These are phyloP conservation scores for Gephyroberyx darwinii DNA, from an alignment of 2,797 vertebrate genomes.

Conservation along the genomic window DNA sequence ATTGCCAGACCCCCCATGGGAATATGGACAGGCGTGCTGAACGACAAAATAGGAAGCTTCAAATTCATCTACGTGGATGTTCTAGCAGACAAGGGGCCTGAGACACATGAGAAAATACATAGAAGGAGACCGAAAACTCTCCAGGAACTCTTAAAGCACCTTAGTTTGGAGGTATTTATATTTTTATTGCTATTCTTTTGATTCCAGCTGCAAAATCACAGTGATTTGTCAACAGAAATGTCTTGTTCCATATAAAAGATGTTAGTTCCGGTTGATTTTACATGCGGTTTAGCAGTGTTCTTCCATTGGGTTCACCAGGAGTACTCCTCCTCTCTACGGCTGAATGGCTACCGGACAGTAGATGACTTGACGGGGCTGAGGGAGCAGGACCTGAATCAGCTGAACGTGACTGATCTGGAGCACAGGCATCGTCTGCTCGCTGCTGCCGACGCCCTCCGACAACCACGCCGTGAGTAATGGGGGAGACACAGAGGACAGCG, in stretches of 20 bases:
- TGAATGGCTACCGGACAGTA: constrained; percentile 89
- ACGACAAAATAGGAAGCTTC: constrained; percentile 90
- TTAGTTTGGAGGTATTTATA: constrained; percentile 87
- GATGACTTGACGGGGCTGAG: constrained; percentile 89
- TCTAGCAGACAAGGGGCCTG: constrained; percentile 81
- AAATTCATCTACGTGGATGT: constrained; percentile 97
- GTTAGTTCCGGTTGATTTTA: neutral
- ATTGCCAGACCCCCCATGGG: constrained; percentile 93
- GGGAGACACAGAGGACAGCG: constrained; percentile 15
- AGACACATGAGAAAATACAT: constrained; percentile 70
- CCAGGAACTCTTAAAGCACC: constrained; percentile 84
- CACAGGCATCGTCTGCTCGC: constrained; percentile 85
- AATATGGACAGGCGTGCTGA: constrained; percentile 93
- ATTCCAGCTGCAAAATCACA: neutral
- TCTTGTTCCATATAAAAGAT: neutral
- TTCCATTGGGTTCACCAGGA: constrained; percentile 74
- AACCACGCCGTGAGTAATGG: constrained; percentile 84
- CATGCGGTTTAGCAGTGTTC: neutral
- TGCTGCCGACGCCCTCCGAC: constrained; percentile 78
- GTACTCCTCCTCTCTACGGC: constrained; percentile 83
- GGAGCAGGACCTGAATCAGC: constrained; percentile 87
- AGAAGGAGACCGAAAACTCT: constrained; percentile 80
- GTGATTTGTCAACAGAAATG: neutral
- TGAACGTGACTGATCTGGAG: constrained; percentile 88
- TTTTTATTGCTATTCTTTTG: neutral